phyloP scores from a whole-genome alignment of 2,797 vertebrate species.

The Trachurus trachurus region DNA sequence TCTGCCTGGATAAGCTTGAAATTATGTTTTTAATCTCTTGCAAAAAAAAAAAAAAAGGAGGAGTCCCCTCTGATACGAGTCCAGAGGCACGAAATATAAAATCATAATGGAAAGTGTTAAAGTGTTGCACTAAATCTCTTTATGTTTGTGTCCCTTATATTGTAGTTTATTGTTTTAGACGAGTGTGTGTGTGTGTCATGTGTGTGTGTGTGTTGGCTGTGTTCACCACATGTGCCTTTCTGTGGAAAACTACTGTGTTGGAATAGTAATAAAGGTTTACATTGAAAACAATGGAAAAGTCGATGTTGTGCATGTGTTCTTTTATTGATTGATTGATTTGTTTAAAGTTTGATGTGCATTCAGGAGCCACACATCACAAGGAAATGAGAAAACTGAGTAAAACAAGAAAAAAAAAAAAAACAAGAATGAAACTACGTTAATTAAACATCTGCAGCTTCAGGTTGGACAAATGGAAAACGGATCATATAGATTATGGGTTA shows the following conservation, averaged over 20 bases:
- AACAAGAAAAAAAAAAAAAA: too few relatives aligned
- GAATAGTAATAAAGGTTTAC: conserved; percentile 86
- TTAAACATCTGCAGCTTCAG: background rate
- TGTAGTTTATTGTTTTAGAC: conserved; percentile 34
- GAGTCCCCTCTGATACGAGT: conserved; percentile 69
- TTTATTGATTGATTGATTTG: background rate
- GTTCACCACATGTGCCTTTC: conserved; percentile 82
- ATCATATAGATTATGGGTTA: conserved; percentile 33
- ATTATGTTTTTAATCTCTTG: conserved; percentile 82
- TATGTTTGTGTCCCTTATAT: conserved; percentile 4
- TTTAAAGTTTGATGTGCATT: background rate
- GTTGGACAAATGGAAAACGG: conserved; percentile 54
- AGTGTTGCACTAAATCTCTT: conserved; percentile 59
- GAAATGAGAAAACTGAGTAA: too few relatives aligned
- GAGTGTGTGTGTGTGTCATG: background rate
- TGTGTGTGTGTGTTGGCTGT: conserved; percentile 57
- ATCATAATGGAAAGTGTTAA: conserved; percentile 55
- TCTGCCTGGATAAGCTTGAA: conserved; percentile 83
- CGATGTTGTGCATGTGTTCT: conserved; percentile 9
- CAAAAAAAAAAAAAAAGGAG: conserved; percentile 62
- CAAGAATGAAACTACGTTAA: too few relatives aligned
- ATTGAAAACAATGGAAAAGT: conserved; percentile 78
- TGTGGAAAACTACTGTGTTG: conserved; percentile 67
- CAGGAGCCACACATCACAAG: too few relatives aligned
- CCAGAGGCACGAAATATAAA: conserved; percentile 64